Conservation (phyloP, 2,113 vertebrate genomes). For the Cyprinodon variegatus region DNA sequence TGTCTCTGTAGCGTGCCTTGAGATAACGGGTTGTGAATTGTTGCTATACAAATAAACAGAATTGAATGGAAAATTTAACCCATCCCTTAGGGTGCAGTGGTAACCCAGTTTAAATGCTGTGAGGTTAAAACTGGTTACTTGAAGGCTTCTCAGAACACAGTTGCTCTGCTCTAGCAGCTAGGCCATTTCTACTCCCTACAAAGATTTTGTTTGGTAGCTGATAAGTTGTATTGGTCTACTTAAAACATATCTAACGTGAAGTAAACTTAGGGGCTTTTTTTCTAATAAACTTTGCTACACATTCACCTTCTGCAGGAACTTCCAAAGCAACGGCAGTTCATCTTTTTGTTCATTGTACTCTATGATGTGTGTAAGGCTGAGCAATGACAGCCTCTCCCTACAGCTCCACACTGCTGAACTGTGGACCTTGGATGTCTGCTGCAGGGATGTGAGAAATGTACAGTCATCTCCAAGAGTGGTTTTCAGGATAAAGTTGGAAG, state of each 20-base stretch:
- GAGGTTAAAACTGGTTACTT: no score
- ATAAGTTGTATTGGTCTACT: background rate
- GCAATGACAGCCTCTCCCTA: conserved; percentile 78
- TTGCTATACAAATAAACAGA: no score
- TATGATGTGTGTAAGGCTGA: conserved; percentile 80
- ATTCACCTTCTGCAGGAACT: conserved; percentile 86
- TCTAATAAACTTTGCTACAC: background rate
- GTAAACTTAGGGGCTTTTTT: background rate
- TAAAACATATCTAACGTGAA: background rate
- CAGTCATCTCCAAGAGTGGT: conserved; percentile 80
- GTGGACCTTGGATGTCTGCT: conserved; percentile 69
- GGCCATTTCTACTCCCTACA: no score
- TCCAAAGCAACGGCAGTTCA: conserved; percentile 82
- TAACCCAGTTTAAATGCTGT: no score
- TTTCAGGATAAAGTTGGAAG: conserved; percentile 82
- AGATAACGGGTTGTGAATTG: no score
- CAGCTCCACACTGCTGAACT: conserved; percentile 87
- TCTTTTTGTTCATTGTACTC: conserved; percentile 82
- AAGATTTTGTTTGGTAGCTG: background rate
- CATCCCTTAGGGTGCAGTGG: no score
- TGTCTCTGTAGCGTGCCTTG: no score
- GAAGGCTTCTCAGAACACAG: no score
- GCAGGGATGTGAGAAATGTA: conserved; percentile 77
- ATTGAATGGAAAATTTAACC: no score
- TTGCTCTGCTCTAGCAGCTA: no score